phyloP scores from a whole-genome alignment of 2,888 invertebrate species.

The Apeira syringaria region DNA sequence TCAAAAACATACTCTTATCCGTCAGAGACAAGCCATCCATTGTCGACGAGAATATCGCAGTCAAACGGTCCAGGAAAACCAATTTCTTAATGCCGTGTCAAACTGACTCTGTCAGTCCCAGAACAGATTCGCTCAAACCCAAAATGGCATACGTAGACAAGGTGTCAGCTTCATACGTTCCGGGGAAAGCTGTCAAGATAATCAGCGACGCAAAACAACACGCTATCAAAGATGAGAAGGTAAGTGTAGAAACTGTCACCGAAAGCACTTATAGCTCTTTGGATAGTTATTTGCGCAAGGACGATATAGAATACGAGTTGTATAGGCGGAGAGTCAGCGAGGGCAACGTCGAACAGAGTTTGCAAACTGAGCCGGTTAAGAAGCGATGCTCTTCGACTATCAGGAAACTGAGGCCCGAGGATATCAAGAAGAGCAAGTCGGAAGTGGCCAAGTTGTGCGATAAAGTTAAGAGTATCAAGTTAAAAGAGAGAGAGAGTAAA shows the following conservation, averaged over 20 bases:
- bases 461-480: slow-evolving; percentile 70
- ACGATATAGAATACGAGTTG: slow-evolving; percentile 59
- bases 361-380: slow-evolving; percentile 45
- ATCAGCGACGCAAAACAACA: slow-evolving; percentile 80
- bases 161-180: slow-evolving; percentile 73
- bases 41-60: slow-evolving; percentile 63
- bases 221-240: slow-evolving; percentile 61
- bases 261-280: slow-evolving; percentile 70
- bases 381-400: slow-evolving; percentile 73
- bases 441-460: slow-evolving; percentile 80
- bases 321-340: slow-evolving; percentile 68
- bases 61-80: slow-evolving; percentile 60
- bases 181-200: slow-evolving; percentile 90
- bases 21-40: slow-evolving; percentile 67
- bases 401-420: slow-evolving; percentile 63
- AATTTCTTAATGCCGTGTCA: slow-evolving; percentile 64
- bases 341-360: slow-evolving; percentile 54
- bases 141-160: slow-evolving; percentile 73
- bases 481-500: slow-evolving; percentile 59
- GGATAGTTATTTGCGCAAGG: slow-evolving; percentile 82
- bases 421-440: slow-evolving; percentile 72
- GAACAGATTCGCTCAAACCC: slow-evolving; percentile 53
- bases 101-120: slow-evolving; percentile 64
- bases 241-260: slow-evolving; percentile 45
- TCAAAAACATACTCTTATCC: slow-evolving; percentile 73